Percentiles rank a stretch among this genome's conserved stretches.
Conservation (phyloP, 2,797 vertebrate species). For the Sebastes kiyomatsui region DNA sequence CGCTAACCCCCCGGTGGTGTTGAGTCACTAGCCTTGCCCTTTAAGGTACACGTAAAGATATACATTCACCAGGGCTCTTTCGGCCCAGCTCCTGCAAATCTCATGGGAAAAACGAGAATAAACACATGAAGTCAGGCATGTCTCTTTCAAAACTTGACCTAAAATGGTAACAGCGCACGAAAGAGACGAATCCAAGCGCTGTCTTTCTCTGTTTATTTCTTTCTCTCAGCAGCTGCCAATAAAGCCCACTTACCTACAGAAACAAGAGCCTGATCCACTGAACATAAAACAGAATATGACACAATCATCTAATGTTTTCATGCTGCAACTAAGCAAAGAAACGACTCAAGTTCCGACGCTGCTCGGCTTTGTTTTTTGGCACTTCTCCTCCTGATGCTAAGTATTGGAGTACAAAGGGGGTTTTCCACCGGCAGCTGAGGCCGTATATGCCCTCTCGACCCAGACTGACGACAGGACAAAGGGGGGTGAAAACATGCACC, state of each 20-base stretch:
- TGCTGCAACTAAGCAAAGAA: conserved; percentile 38
- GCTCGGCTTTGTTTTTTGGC: conserved; percentile 1
- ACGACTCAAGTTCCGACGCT: background rate
- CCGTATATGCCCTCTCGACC: conserved; percentile 53
- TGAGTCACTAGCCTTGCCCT: conserved; percentile 54
- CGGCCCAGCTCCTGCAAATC: conserved; percentile 6
- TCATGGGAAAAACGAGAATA: conserved; percentile 51
- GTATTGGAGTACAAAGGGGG: conserved; percentile 66
- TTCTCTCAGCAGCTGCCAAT: conserved; percentile 51
- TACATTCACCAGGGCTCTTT: conserved; percentile 29
- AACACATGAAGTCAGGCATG: conserved; percentile 54
- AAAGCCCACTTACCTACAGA: conserved; percentile 43
- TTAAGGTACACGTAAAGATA: conserved; percentile 38
- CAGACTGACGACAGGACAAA: conserved; percentile 58
- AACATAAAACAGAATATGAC: conserved; percentile 40
- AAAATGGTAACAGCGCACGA: conserved; percentile 77
- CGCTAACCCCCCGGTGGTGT: conserved; percentile 40
- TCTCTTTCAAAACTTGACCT: conserved; percentile 69
- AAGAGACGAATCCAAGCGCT: conserved; percentile 44
- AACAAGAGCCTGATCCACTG: conserved; percentile 24
- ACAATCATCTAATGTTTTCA: conserved; percentile 31
- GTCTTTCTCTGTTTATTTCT: conserved; percentile 70
- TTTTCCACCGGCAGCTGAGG: conserved; percentile 77
- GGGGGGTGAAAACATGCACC: conserved; percentile 46
- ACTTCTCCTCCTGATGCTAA: background rate